Evolutionary conservation across 2,797 vertebrate genomes (phyloP).

Genomic region (Acestrorhynchus altus): DNA sequence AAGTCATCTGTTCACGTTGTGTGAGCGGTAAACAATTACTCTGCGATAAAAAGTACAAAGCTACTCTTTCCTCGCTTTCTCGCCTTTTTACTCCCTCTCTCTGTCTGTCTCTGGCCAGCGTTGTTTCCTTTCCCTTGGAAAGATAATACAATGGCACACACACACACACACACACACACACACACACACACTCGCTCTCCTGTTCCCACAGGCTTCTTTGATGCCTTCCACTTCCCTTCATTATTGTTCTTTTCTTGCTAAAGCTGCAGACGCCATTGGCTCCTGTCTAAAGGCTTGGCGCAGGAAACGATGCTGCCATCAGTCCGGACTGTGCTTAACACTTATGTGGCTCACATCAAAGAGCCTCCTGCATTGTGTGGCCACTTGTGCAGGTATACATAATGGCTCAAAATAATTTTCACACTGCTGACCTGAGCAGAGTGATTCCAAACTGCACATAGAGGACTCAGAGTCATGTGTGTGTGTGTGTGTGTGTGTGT

Average conservation of each 20-base stretch:
- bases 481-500: too few species aligned
- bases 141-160: slow-evolving; percentile 41
- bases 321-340: slow-evolving; percentile 56
- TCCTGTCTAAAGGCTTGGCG: slow-evolving; percentile 57
- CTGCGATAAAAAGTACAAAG: slow-evolving; percentile 56
- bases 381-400: slow-evolving; percentile 53
- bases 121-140: slow-evolving; percentile 31
- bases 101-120: slow-evolving; percentile 18
- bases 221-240: slow-evolving; percentile 51
- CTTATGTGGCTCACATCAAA: slow-evolving; percentile 56
- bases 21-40: slow-evolving; percentile 54
- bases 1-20: slow-evolving; percentile 60
- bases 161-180: slow-evolving; percentile 40
- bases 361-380: slow-evolving; percentile 46
- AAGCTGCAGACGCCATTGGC: slow-evolving; percentile 47
- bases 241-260: slow-evolving; percentile 50
- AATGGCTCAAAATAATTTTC: slow-evolving; percentile 49
- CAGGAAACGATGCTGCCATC: slow-evolving; percentile 48
- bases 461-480: too few species aligned
- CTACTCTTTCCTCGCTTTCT: background rate
- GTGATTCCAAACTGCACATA: slow-evolving; percentile 21
- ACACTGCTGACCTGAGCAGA: slow-evolving; percentile 33
- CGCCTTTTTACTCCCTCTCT: slow-evolving; percentile 9
- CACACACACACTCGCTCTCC: slow-evolving; percentile 28
- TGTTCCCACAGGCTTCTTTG: slow-evolving; percentile 39